Percentiles rank a stretch among this genome's conserved stretches.
phyloP scores from a whole-genome alignment of 2,797 vertebrate species.

The Poeciliopsis presidionis region DNA sequence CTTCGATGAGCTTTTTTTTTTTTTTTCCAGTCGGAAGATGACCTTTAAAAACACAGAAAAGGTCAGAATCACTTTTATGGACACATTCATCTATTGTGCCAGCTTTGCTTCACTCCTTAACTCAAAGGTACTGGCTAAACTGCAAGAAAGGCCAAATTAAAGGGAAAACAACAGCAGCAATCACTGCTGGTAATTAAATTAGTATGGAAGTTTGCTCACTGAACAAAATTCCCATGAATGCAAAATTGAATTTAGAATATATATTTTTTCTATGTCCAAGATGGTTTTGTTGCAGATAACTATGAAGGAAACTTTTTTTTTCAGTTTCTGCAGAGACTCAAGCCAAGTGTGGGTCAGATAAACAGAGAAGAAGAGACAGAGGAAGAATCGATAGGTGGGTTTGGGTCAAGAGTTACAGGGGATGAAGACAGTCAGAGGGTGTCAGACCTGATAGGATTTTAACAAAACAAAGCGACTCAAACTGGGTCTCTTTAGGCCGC shows the following conservation, averaged over 20 bases:
- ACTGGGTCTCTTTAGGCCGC: background rate
- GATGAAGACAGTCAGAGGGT: constrained; percentile 16
- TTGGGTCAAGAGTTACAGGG: constrained; percentile 45
- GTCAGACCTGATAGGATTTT: constrained; percentile 29
- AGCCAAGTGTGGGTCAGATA: constrained; percentile 47
- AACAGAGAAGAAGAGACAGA: constrained; percentile 56
- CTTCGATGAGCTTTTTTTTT: constrained; percentile 33
- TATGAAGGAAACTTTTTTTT: background rate
- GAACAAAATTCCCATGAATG: background rate
- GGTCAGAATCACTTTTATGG: constrained; percentile 54
- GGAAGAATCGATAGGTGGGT: constrained; percentile 51
- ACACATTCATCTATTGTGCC: constrained; percentile 11
- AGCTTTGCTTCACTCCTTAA: constrained; percentile 14
- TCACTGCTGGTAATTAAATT: constrained; percentile 10
- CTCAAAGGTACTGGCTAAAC: background rate
- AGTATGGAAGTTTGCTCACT: background rate
- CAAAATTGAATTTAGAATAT: background rate
- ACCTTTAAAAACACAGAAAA: constrained; percentile 57
- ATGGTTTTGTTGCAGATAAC: background rate
- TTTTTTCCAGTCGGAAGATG: constrained; percentile 34
- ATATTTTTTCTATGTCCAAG: background rate
- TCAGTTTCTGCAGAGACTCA: constrained; percentile 40
- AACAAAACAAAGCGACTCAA: constrained; percentile 11
- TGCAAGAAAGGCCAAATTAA: constrained; percentile 10
- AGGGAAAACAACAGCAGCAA: background rate